phyloP scores from a whole-genome alignment of 2,888 invertebrate species.

The Polia nebulosa region DNA sequence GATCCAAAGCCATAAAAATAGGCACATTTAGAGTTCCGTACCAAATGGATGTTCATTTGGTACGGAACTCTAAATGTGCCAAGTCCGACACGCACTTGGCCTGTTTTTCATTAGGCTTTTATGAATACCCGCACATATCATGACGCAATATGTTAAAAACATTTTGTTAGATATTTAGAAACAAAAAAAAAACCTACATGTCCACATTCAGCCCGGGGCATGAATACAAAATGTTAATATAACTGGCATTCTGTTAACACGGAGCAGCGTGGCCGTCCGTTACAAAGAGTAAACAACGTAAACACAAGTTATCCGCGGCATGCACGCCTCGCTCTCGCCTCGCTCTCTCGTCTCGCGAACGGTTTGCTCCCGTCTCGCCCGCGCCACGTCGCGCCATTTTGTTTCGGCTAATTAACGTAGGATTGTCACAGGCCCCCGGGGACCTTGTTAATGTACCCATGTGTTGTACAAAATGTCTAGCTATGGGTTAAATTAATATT shows the following conservation, averaged over 20 bases:
- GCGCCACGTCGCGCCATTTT: slow-evolving; percentile 70
- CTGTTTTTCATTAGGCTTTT: slow-evolving; percentile 1
- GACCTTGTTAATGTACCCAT: slow-evolving; percentile 67
- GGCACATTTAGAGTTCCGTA: no score
- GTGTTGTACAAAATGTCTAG: slow-evolving; percentile 56
- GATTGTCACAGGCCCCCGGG: slow-evolving; percentile 68
- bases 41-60: no score
- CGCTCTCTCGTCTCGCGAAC: slow-evolving; percentile 13
- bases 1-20: no score
- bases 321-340: slow-evolving; percentile 42
- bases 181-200: slow-evolving; percentile 35
- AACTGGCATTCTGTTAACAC: slow-evolving; percentile 62
- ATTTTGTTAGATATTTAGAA: slow-evolving; percentile 35
- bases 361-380: slow-evolving; percentile 38
- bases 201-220: slow-evolving; percentile 50
- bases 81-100: no score
- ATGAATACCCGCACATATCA: not conserved
- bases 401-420: slow-evolving; percentile 75
- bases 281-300: slow-evolving; percentile 65
- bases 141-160: slow-evolving; percentile 35
- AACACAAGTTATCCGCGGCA: slow-evolving; percentile 69
- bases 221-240: slow-evolving; percentile 70
- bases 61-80: no score
- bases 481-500: slow-evolving; percentile 58
- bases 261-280: slow-evolving; percentile 51